Percentiles rank a stretch among this genome's conserved stretches.
Conservation (phyloP, 2,888 invertebrate genomes). For the Anarsia innoxiella region DNA sequence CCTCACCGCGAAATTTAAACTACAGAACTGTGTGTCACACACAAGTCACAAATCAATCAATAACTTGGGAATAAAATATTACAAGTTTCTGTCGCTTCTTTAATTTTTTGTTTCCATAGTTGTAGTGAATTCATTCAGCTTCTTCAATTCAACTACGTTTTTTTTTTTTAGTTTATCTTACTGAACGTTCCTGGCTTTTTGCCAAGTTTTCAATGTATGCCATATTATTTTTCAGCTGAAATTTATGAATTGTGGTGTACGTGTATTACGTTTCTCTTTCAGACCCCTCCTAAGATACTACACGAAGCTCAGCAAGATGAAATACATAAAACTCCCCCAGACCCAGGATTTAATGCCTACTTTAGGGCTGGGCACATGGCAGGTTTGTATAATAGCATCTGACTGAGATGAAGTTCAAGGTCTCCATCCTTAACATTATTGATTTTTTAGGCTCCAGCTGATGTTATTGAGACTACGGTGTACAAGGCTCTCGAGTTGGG, state of each 20-base stretch:
- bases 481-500: conserved; percentile 79
- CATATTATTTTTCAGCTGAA: conserved; percentile 33
- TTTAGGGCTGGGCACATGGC: conserved; percentile 84
- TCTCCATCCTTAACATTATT: neutral
- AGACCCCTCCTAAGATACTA: conserved; percentile 28
- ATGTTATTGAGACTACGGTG: conserved; percentile 78
- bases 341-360: conserved; percentile 78
- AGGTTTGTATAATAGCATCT: conserved; percentile 49
- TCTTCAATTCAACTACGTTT: neutral
- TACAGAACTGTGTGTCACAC: conserved; percentile 27
- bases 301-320: conserved; percentile 36
- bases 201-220: conserved; percentile 44
- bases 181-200: conserved; percentile 34
- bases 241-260: conserved; percentile 32
- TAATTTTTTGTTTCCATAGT: neutral
- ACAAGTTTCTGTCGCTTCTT: neutral
- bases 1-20: conserved; percentile 34
- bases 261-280: conserved; percentile 24
- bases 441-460: conserved; percentile 70
- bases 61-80: too few relatives aligned
- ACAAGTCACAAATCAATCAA: conserved; percentile 17
- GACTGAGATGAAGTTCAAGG: neutral
- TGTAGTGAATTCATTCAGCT: neutral
- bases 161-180: conserved; percentile 1
- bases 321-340: conserved; percentile 57